Evolutionary conservation across 2,888 invertebrate genomes (phyloP), one percentile per base, ranked within the genome.

Genomic region (Iselma pallidipennis): DNA sequence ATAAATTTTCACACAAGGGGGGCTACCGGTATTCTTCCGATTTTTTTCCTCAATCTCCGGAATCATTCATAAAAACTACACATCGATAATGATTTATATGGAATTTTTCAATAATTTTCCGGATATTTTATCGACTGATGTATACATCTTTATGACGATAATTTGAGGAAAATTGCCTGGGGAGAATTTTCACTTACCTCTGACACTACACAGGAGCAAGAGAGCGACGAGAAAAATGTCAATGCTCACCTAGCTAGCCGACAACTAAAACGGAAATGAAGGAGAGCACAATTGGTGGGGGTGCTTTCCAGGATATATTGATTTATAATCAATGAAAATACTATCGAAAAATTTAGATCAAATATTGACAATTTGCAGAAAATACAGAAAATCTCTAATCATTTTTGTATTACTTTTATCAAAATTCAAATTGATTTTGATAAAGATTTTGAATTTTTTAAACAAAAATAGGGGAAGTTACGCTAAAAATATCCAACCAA

Each of bases 231-330:
- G 75, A 74, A 78, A 75, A 72, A 71, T 71, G 74, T 71, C 74
- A 71, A 72, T 70, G 73, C 68, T 73, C 73, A 69, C 71, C 65
- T 67, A 71, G 72, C 65, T 67, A 71, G 72, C 74, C 69, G 75
- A 74, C 70, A 73, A 70, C 72, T 23, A 1, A n/a, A 71, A 63
- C 79, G 78, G 80, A 80, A 76, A 71, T 78, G 69, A 65, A 78
- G 78, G 78, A 69, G 74, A 75, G 62, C 51, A 33, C 51, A 2
- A 9, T n/a, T 21, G n/a, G 45, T 45, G 45, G 45, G 45, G 45
- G 45, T 2, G 23, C 12, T 21, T 45, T 2, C 6, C 1, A 72
- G 66, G 61, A 59, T 55, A 54, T 76, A 77, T 77, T 76, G 78
- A 78, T 76, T 75, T 71, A 64, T 56, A 45, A 55, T 48, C 54